Conservation (phyloP, 2,113 vertebrate genomes). For the Parus major region DNA sequence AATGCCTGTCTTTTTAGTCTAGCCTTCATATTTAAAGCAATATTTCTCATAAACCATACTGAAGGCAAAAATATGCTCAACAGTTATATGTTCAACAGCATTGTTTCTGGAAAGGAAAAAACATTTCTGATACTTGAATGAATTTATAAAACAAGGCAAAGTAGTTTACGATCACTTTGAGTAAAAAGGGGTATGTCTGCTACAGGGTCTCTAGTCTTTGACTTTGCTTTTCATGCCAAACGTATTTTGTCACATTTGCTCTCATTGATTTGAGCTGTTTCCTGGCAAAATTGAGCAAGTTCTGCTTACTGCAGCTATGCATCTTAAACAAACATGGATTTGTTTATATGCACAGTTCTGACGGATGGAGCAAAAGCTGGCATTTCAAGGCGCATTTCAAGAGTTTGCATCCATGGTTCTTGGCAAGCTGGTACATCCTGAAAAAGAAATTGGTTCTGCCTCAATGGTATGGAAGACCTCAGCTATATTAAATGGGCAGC, state of each 20-base stretch:
- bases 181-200: neutral
- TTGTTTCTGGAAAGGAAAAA: neutral
- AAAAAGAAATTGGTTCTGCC: neutral
- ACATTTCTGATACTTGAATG: neutral
- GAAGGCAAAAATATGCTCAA: neutral
- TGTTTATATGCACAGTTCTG: slow-evolving; percentile 27
- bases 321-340: slow-evolving; percentile 16
- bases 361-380: slow-evolving; percentile 28
- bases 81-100: neutral
- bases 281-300: neutral
- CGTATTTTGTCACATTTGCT: neutral
- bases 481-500: neutral
- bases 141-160: neutral
- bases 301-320: slow-evolving; percentile 7
- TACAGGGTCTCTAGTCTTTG: neutral
- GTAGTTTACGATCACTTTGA: neutral
- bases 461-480: neutral
- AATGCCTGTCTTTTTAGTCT: neutral
- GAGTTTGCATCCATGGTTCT: neutral
- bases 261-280: neutral
- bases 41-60: neutral
- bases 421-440: neutral
- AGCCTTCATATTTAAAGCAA: neutral
- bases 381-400: slow-evolving; percentile 28
- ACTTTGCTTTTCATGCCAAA: neutral